Evolutionary conservation across 2,113 vertebrate species (phyloP).

Genomic region (Polyodon spathula): DNA sequence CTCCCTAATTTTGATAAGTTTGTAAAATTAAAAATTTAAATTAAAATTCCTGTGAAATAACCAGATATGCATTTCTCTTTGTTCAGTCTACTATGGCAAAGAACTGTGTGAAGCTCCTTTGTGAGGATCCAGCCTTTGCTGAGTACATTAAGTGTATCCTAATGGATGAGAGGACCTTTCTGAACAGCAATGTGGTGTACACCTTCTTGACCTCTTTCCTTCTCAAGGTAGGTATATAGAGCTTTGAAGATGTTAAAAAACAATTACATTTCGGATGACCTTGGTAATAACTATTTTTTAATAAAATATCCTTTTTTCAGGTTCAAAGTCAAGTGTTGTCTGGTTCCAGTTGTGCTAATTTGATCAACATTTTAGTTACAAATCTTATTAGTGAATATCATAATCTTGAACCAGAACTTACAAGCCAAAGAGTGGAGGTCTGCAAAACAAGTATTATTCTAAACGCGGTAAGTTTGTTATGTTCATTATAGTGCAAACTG

Average conservation of each 20-base stretch:
- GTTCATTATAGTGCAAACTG: too few relatives aligned
- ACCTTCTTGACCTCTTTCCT: slow-evolving; percentile 93
- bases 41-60: too few relatives aligned
- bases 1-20: too few relatives aligned
- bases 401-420: slow-evolving; percentile 80
- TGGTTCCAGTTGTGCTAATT: slow-evolving; percentile 84
- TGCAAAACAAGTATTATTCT: slow-evolving; percentile 87
- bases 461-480: slow-evolving; percentile 72
- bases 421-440: slow-evolving; percentile 77
- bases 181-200: slow-evolving; percentile 88
- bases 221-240: slow-evolving; percentile 68
- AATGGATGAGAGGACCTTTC: slow-evolving; percentile 92
- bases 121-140: slow-evolving; percentile 91
- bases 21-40: too few relatives aligned
- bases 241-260: not conserved
- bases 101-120: slow-evolving; percentile 90
- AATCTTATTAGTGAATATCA: slow-evolving; percentile 92
- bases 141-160: slow-evolving; percentile 97
- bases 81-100: slow-evolving; percentile 80
- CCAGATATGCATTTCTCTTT: slow-evolving; percentile 4
- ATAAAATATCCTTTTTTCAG: slow-evolving; percentile 36
- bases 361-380: slow-evolving; percentile 81
- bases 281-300: too few relatives aligned
- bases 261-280: too few relatives aligned
- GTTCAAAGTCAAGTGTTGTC: slow-evolving; percentile 90